A percentile compares a stretch with the other conserved stretches of the same genome.
These are phyloP conservation scores for Plectropomus leopardus DNA, from an alignment of 2,113 vertebrate species.

Conservation along the genomic window DNA sequence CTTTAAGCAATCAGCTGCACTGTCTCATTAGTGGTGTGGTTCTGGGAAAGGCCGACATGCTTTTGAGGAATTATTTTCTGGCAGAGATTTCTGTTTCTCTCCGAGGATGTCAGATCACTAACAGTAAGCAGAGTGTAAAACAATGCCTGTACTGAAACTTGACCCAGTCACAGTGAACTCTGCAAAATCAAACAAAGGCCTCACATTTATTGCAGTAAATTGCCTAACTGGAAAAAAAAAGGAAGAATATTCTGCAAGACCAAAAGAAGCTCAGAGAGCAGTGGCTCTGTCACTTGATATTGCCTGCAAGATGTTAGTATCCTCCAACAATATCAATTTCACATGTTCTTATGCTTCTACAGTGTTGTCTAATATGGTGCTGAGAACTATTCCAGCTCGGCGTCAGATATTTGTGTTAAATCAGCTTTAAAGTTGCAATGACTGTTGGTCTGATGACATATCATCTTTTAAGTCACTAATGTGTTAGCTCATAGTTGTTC, in stretches of 20 bases:
- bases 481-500: too few species aligned
- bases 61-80: slow-evolving; percentile 51
- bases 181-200: slow-evolving; percentile 1
- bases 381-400: too few species aligned
- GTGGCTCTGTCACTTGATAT: background rate
- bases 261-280: background rate
- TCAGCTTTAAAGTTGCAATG: too few species aligned
- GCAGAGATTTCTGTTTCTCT: slow-evolving; percentile 37
- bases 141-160: background rate
- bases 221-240: background rate
- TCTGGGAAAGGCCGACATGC: slow-evolving; percentile 44
- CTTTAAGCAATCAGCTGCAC: slow-evolving; percentile 33
- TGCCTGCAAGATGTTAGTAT: background rate
- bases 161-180: background rate
- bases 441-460: too few species aligned
- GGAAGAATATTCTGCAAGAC: background rate
- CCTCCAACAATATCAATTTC: background rate
- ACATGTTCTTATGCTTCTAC: background rate
- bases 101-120: slow-evolving; percentile 11
- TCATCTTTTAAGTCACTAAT: too few species aligned
- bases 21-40: slow-evolving; percentile 43
- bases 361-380: background rate
- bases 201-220: slow-evolving; percentile 5
- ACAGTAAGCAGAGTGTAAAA: slow-evolving; percentile 41
- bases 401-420: too few species aligned